These are phyloP conservation scores for Triplophysa bombifrons DNA, from an alignment of 2,797 vertebrate species.

Conservation along the genomic window DNA sequence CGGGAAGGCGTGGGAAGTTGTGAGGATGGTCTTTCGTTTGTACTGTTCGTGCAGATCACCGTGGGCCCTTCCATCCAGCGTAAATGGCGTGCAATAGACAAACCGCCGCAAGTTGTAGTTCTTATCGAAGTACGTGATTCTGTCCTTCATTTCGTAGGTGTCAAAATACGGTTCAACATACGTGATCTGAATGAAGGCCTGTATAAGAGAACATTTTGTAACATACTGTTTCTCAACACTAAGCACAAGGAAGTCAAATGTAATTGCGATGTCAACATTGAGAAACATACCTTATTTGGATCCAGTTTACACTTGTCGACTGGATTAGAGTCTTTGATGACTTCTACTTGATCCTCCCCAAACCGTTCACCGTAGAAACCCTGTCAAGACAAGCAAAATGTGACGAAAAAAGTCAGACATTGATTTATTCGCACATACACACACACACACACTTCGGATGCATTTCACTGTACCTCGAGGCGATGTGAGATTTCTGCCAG, in stretches of 20 bases:
- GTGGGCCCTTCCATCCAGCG: slow-evolving; percentile 93
- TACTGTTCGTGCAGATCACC: slow-evolving; percentile 96
- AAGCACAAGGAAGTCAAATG: too few relatives aligned
- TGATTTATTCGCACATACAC: neutral
- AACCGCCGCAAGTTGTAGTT: slow-evolving; percentile 98
- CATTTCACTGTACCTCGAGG: slow-evolving; percentile 81
- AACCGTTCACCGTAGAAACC: slow-evolving; percentile 96
- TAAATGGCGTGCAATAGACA: slow-evolving; percentile 98
- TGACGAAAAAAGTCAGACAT: neutral
- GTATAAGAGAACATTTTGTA: slow-evolving; percentile 17
- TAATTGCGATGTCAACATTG: too few relatives aligned
- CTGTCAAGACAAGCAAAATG: slow-evolving; percentile 66
- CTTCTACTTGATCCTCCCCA: slow-evolving; percentile 95
- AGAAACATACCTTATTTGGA: slow-evolving; percentile 86
- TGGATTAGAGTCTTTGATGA: slow-evolving; percentile 98
- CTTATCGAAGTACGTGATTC: slow-evolving; percentile 98
- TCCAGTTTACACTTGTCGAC: slow-evolving; percentile 99
- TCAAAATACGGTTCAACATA: slow-evolving; percentile 98
- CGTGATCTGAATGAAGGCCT: slow-evolving; percentile 98
- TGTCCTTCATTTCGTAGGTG: slow-evolving; percentile 98
- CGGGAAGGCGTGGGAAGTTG: slow-evolving; percentile 95
- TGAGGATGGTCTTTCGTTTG: slow-evolving; percentile 97
- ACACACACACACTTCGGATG: neutral
- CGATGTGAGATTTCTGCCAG: slow-evolving; percentile 96
- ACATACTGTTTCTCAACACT: neutral